phyloP scores from a whole-genome alignment of 2,888 invertebrate species.

The Lamellibrachia satsuma region DNA sequence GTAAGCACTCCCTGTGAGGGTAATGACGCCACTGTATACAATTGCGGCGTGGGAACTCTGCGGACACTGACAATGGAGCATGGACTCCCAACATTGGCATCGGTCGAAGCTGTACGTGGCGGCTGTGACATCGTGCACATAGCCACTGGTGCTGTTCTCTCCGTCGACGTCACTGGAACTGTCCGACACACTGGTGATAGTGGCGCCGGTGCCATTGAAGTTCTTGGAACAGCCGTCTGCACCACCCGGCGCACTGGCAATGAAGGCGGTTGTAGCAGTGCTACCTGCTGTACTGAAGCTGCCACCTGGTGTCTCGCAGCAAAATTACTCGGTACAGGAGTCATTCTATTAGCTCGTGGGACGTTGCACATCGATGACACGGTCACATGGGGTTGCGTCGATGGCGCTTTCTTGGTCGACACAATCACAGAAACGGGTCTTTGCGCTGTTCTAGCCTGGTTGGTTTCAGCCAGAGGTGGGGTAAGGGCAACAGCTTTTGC shows the following conservation, averaged over 20 bases:
- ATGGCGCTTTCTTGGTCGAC: conserved; percentile 31
- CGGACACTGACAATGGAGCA: background rate
- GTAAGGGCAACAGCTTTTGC: background rate
- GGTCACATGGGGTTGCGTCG: conserved; percentile 14
- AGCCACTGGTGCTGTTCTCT: background rate
- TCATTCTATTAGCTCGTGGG: background rate
- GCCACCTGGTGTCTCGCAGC: conserved; percentile 24
- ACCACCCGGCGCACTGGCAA: background rate
- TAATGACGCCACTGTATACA: background rate
- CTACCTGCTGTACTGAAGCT: conserved; percentile 7
- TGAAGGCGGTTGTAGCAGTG: background rate
- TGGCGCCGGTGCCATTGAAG: background rate
- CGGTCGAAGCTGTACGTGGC: background rate
- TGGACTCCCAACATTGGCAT: background rate
- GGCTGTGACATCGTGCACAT: background rate
- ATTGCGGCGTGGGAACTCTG: background rate
- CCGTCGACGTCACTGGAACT: background rate
- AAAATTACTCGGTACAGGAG: conserved; percentile 32
- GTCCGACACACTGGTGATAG: background rate
- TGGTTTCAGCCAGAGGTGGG: background rate
- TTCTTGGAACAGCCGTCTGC: background rate
- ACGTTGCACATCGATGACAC: conserved; percentile 20
- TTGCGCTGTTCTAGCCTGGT: background rate
- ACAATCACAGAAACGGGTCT: conserved; percentile 45
- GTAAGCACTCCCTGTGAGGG: conserved; percentile 19